Base-by-base conservation (phyloP, 2,113 vertebrate species). In the Pseudorasbora parva region DNA sequence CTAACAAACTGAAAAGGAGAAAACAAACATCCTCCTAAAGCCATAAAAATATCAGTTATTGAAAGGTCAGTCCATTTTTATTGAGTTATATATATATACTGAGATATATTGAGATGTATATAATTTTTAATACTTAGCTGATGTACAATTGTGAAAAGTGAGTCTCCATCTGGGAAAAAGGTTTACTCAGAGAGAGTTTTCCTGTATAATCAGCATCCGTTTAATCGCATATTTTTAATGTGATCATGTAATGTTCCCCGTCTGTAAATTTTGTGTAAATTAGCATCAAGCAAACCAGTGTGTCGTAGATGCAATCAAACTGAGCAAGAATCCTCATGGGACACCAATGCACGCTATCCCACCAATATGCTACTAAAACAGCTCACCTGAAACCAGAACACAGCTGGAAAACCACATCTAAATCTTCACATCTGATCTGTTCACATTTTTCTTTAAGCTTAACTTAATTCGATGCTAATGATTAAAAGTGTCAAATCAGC, bases 191-290 rank as follows among this genome's bases (percentile, higher is more conserved):
- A 23, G 4, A n/a, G n/a, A 59, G 51, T 19, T 56, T 62, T 37
- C 19, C 43, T 62, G 47, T 5, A n/a, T n/a, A 76, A 83, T 47
- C 43, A 17, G 37, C 66, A 59, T 30, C 12, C 64, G 21, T 80
- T 80, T 74, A 74, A 80, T 85, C 25, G 37, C 51, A 68, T 77
- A 12, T 41, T 76, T 49, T 77, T 57, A 43, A 66, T 77, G 72
- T 59, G 47, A 85, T 68, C 60, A 75, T 49, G 60, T 60, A 74
- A 33, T 62, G 11, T 54, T 73, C 56, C 27, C 54, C 54, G 25
- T 10, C 30, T 77, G 45, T 23, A 47, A 68, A 83, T 80, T 59
- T 81, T 51, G 68, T 68, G 47, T 49, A 60, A 81, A 86, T 86
- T 83, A 81, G 69, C 37, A 74, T 37, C 19, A 54, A 77, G 21